Evolutionary conservation across 2,797 vertebrate genomes (phyloP).

Genomic region (Parauchenoglanis ngamensis): DNA sequence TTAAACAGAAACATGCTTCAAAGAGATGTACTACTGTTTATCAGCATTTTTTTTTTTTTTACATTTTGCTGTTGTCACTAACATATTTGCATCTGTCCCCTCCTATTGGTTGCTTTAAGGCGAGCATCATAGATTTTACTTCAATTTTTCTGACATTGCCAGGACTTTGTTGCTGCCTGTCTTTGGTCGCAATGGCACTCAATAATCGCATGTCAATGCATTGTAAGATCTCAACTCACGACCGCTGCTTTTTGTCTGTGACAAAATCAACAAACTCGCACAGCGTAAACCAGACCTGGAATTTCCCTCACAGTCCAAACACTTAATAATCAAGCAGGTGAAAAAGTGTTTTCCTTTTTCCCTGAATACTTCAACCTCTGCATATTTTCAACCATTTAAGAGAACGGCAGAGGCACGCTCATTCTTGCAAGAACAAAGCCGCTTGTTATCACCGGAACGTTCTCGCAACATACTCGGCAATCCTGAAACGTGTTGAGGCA

Average conservation of each 20-base stretch:
- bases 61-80: background rate
- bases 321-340: conserved; percentile 36
- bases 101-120: background rate
- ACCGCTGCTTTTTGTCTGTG: background rate
- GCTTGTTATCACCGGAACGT: conserved; percentile 32
- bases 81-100: background rate
- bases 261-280: background rate
- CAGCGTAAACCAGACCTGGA: background rate
- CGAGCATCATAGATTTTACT: too few relatives aligned
- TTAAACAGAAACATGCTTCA: background rate
- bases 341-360: conserved; percentile 15
- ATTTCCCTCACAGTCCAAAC: conserved; percentile 31
- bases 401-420: conserved; percentile 24
- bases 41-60: background rate
- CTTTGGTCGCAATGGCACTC: background rate
- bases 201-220: background rate
- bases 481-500: conserved; percentile 53
- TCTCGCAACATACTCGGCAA: conserved; percentile 47
- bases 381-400: conserved; percentile 26
- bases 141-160: background rate
- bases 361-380: conserved; percentile 23
- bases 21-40: background rate
- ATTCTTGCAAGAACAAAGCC: conserved; percentile 48
- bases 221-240: background rate
- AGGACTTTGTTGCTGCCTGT: background rate